Percentiles rank a stretch among this genome's conserved stretches.
phyloP scores from a whole-genome alignment of 2,113 vertebrate genomes.

The Gasterosteus aculeatus region DNA sequence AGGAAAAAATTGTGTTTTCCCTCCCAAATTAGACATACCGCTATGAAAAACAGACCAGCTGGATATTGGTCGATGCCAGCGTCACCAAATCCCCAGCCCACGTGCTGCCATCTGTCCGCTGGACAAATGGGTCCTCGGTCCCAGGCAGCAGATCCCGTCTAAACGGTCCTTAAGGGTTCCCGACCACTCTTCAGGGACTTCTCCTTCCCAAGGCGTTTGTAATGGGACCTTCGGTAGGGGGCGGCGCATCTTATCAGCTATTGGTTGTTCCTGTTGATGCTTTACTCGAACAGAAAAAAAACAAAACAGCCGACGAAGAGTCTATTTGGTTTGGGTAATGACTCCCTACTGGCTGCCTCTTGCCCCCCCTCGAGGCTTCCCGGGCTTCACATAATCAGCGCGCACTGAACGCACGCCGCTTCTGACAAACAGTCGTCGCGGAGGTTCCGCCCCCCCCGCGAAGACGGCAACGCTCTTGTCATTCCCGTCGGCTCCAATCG shows the following conservation, averaged over 20 bases:
- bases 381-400: slow-evolving; percentile 74
- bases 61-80: slow-evolving; percentile 73
- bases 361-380: slow-evolving; percentile 67
- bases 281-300: slow-evolving; percentile 53
- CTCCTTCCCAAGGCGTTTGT: slow-evolving; percentile 33
- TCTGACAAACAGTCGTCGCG: slow-evolving; percentile 75
- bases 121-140: slow-evolving; percentile 61
- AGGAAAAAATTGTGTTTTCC: slow-evolving; percentile 48
- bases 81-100: slow-evolving; percentile 78
- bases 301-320: slow-evolving; percentile 45
- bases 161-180: slow-evolving; percentile 37
- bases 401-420: slow-evolving; percentile 62
- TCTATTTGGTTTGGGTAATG: slow-evolving; percentile 76
- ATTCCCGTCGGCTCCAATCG: slow-evolving; percentile 59
- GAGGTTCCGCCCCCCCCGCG: slow-evolving; percentile 52
- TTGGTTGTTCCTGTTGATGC: slow-evolving; percentile 64
- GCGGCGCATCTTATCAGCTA: slow-evolving; percentile 17
- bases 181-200: slow-evolving; percentile 3
- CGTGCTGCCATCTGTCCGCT: slow-evolving; percentile 82
- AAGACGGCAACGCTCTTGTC: slow-evolving; percentile 72
- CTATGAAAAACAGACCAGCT: slow-evolving; percentile 76
- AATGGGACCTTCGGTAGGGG: slow-evolving; percentile 53
- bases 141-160: slow-evolving; percentile 48
- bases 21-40: slow-evolving; percentile 64
- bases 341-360: slow-evolving; percentile 68